Conservation (phyloP, 2,888 invertebrate species). For the Apamea epomidion region DNA sequence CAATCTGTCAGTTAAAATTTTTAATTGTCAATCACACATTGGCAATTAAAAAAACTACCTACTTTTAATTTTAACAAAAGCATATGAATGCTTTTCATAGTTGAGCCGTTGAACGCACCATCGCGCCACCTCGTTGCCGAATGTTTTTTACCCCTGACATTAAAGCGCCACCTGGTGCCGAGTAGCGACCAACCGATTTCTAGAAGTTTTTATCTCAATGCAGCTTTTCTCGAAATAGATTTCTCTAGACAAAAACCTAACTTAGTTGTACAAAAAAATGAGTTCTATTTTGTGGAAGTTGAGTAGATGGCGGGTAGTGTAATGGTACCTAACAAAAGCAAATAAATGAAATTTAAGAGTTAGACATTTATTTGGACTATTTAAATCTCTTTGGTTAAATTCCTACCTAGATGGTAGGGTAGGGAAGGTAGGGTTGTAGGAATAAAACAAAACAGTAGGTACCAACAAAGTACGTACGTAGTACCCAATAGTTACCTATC, state of each 20-base stretch:
- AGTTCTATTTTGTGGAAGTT: neutral
- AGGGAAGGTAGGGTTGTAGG: neutral
- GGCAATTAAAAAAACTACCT: too few relatives aligned
- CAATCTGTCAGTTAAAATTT: too few relatives aligned
- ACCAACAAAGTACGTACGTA: neutral
- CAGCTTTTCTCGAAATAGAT: conserved; percentile 22
- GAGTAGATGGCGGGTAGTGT: too few relatives aligned
- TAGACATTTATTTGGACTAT: too few relatives aligned
- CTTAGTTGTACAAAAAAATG: neutral
- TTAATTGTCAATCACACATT: too few relatives aligned
- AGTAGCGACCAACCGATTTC: conserved; percentile 61
- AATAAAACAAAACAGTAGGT: neutral
- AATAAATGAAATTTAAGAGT: too few relatives aligned
- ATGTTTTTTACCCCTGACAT: conserved; percentile 60
- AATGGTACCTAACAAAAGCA: too few relatives aligned
- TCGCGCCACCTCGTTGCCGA: conserved; percentile 21
- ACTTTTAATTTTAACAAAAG: too few relatives aligned
- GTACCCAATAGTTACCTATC: neutral
- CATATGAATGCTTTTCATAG: too few relatives aligned
- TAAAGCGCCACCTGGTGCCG: conserved; percentile 61
- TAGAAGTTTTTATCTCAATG: conserved; percentile 13
- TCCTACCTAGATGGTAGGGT: too few relatives aligned
- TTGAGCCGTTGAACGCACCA: neutral
- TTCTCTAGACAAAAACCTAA: conserved; percentile 2
- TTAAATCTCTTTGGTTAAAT: neutral